Evolutionary conservation across 1,140 invertebrate species (phyloP), one percentile per base, ranked within the genome.

Genomic region (Lucilia cuprina): DNA sequence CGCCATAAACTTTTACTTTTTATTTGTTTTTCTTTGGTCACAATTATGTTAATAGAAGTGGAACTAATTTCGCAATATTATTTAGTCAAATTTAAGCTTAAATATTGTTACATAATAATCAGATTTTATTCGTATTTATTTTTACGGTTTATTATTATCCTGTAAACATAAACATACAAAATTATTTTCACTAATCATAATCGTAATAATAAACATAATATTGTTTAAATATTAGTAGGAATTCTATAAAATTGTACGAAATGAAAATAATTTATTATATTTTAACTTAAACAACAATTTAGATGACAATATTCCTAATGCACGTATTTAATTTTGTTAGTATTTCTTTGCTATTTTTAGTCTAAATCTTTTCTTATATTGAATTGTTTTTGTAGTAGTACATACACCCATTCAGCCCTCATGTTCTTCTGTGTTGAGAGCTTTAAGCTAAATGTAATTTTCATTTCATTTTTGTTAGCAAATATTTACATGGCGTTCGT

Each of bases 401-500:
- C 25, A 19, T 70, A 70, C 65, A 70, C 65, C 65, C 65, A 25
- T 70, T n/a, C 55, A 60, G 25, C 25, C 25, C 14, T 5, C n/a
- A 17, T 60, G 55, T 60, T 60, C 14, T 60, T 60, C n/a, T 17
- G 14, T 30, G n/a, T 21, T 21, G 21, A 60, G 55, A 60, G 65
- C 65, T 70, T 70, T 21, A 70, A 70, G 65, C 65, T 12, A 70
- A 70, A 70, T 70, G 65, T 70, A 70, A 70, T 70, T 70, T 70
- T 70, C 65, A 70, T 70, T 70, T 70, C 65, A 70, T 70, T 70
- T 60, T 70, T 70, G 65, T 70, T 21, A 19, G 65, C 65, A 70
- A 70, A 70, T 70, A 70, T 70, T 70, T 70, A 70, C 65, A 70
- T 70, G 65, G 19, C 21, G n/a, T 70, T 70, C 65, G 65, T 70